Conservation (phyloP, 2,797 vertebrate genomes). For the Petrocephalus schoutedeni region DNA sequence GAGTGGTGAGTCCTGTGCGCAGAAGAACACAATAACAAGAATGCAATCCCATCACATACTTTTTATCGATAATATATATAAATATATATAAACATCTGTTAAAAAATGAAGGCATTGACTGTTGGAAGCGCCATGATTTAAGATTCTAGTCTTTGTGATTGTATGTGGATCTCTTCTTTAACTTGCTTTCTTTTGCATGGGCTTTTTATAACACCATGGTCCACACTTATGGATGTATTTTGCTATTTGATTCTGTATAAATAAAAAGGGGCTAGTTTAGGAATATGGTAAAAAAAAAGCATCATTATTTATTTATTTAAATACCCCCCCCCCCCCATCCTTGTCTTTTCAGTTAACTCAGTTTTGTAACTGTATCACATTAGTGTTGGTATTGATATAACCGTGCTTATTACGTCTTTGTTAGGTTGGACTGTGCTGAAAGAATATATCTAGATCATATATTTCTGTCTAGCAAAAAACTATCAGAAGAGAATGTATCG, state of each 20-base stretch:
- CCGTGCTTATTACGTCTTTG: constrained; percentile 53
- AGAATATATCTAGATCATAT: constrained; percentile 53
- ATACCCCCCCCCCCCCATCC: constrained; percentile 27
- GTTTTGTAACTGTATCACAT: constrained; percentile 38
- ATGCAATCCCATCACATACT: constrained; percentile 37
- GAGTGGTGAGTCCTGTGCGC: constrained; percentile 63
- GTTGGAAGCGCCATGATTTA: constrained; percentile 56
- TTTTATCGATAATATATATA: constrained; percentile 43
- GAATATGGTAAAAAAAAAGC: constrained; percentile 32
- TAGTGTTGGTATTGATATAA: constrained; percentile 49
- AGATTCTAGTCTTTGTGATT: constrained; percentile 35
- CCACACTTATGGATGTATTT: constrained; percentile 42
- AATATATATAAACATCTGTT: constrained; percentile 27
- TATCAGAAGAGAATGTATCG: constrained; percentile 29
- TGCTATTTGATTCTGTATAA: constrained; percentile 27
- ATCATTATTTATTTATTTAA: constrained; percentile 13
- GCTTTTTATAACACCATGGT: constrained; percentile 41
- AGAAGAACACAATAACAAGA: constrained; percentile 38
- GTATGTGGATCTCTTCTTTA: constrained; percentile 42
- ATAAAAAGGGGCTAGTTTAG: constrained; percentile 33
- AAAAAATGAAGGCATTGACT: constrained; percentile 68
- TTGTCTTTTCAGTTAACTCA: constrained; percentile 40
- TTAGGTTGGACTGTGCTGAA: constrained; percentile 57
- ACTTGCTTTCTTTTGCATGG: constrained; percentile 61
- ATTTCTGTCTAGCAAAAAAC: constrained; percentile 34